A percentile compares a stretch with the other conserved stretches of the same genome.
These are phyloP conservation scores for Peromyscus aztecus DNA, from an alignment of 2,797 vertebrate genomes.

Conservation along the genomic window DNA sequence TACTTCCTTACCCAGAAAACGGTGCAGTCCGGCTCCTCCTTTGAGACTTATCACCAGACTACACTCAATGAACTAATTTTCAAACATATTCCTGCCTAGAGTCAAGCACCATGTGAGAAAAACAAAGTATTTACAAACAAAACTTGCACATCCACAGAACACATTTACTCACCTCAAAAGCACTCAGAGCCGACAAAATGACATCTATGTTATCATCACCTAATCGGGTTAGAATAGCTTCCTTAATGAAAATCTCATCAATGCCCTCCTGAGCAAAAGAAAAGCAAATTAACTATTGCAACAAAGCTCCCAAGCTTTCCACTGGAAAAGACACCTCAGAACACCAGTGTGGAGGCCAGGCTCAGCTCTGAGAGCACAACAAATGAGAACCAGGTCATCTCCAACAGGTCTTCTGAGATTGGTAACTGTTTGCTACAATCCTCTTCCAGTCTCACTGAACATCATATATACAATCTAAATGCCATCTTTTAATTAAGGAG, in stretches of 20 bases:
- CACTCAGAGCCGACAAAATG: conserved; percentile 89
- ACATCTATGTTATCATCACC: conserved; percentile 93
- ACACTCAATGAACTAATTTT: conserved; percentile 5
- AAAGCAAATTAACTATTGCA: neutral
- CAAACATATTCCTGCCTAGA: neutral
- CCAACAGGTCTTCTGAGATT: neutral
- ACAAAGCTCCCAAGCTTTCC: neutral
- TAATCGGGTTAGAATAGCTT: conserved; percentile 91
- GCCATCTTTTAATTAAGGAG: neutral
- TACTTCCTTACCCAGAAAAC: neutral
- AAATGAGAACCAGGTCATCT: neutral
- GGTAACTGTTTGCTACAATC: neutral
- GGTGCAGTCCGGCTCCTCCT: neutral
- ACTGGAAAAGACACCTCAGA: neutral
- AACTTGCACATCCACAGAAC: neutral
- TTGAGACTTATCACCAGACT: neutral
- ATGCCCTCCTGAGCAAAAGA: conserved; percentile 89
- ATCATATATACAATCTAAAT: neutral
- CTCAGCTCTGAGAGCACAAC: neutral
- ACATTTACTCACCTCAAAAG: conserved; percentile 90
- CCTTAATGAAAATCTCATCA: conserved; percentile 93
- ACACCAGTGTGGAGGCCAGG: neutral
- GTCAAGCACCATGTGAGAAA: neutral
- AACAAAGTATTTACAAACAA: conserved; percentile 37
- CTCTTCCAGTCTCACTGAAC: neutral